Evolutionary conservation across 92 coral and sea anemone genomes (phyloP).

Genomic region (Desmophyllum pertusum): DNA sequence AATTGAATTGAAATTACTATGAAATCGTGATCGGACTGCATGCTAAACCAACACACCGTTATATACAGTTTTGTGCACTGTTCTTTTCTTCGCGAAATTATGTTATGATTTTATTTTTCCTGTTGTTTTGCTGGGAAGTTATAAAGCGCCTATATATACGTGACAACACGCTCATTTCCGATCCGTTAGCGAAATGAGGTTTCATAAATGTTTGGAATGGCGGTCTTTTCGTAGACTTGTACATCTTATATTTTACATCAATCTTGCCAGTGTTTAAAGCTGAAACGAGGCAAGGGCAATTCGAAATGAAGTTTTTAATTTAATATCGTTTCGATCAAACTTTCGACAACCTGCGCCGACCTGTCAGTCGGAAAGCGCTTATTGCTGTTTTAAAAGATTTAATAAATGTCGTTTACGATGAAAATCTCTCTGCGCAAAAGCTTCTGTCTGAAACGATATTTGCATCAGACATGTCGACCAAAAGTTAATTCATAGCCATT

Average conservation of each 20-base stretch:
- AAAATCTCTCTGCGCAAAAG: background rate
- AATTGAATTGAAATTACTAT: background rate
- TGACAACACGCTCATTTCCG: background rate
- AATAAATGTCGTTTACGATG: background rate
- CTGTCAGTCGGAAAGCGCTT: background rate
- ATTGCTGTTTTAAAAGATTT: background rate
- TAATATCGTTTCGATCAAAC: background rate
- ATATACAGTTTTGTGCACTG: background rate
- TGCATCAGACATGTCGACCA: background rate
- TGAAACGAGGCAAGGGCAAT: background rate
- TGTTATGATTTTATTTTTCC: background rate
- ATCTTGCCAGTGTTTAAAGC: background rate
- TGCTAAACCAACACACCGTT: slow-evolving; percentile 10
- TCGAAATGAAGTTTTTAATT: background rate
- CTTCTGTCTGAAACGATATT: background rate
- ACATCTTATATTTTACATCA: background rate
- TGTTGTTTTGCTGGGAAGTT: background rate
- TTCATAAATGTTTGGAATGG: background rate
- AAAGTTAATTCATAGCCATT: background rate
- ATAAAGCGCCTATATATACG: background rate
- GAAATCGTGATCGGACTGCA: background rate
- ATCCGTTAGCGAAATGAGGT: background rate
- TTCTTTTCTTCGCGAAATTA: background rate
- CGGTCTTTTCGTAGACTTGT: background rate
- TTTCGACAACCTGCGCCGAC: background rate